Base-by-base conservation (phyloP, 30 jellyfish, hydroid and myxozoan genomes). In the Aurelia coerulea region DNA sequence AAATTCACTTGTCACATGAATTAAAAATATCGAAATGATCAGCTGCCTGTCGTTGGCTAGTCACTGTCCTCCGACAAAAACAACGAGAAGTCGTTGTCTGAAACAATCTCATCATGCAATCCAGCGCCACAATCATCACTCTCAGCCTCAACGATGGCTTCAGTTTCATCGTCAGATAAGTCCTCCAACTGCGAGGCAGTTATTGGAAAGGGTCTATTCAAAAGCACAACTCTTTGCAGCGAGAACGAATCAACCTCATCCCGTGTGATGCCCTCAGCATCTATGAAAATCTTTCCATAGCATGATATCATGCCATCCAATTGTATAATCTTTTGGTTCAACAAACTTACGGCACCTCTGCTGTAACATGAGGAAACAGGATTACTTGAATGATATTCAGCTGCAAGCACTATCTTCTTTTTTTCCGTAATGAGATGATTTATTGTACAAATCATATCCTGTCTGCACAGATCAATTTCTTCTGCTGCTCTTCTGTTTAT, bases 391-490 rank as follows among this genome's bases (percentile, higher is more conserved):
- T 67, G 52, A 67, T 67, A 33, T 67, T 46, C 56, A 46, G 56
- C 56, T 46, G 56, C 56, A 9, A 46, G 56, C 56, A n/a, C 42
- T 15, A 17, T 53, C 42, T 74, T 50, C 35, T 17, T 74, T 74
- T 53, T 74, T 53, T 74, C 85, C 34, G 42, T 42, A 12, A 53
- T 74, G 14, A 74, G 85, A 74, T 74, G 59, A 19, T 17, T 4
- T 49, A 51, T 74, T 74, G 42, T 74, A 49, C 71, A 46, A n/a
- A 58, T 16, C 83, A 72, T 74, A 33, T 74, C 85, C 73, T 49
- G 72, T 33, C 42, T 74, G 71, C 85, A 74, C 51, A 74, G 23
- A 53, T 49, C 70, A 58, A 74, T 53, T 74, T 74, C 85, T 74
- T 74, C 85, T 50, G 42, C 23, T 16, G 85, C 85, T 74, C 85